phyloP scores from a whole-genome alignment of 2,888 invertebrate genomes.

The Gonocerus acuteangulatus region DNA sequence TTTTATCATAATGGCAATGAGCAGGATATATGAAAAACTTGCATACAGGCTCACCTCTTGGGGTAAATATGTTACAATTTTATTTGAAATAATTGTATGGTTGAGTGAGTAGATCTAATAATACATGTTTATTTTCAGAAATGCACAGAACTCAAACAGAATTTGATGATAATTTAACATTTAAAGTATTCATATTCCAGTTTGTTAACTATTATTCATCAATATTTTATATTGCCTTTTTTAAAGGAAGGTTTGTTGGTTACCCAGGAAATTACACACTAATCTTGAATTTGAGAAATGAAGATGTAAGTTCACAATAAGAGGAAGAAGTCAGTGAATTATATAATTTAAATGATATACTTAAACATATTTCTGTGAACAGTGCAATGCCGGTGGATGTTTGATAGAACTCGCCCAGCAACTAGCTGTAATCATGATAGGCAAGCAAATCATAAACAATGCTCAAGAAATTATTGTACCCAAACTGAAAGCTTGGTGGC shows the following conservation, averaged over 20 bases:
- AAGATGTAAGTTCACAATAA: slow-evolving; percentile 46
- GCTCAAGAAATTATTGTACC: slow-evolving; percentile 51
- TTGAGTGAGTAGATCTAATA: background rate
- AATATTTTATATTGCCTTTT: slow-evolving; percentile 55
- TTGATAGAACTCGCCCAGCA: slow-evolving; percentile 51
- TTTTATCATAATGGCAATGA: slow-evolving; percentile 50
- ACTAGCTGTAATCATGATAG: slow-evolving; percentile 53
- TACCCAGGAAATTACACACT: slow-evolving; percentile 49
- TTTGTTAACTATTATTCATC: slow-evolving; percentile 56
- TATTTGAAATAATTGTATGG: background rate
- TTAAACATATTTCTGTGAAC: slow-evolving; percentile 27
- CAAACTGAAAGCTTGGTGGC: slow-evolving; percentile 48
- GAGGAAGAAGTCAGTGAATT: background rate
- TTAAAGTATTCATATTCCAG: slow-evolving; percentile 55
- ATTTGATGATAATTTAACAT: slow-evolving; percentile 53
- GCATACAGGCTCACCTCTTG: slow-evolving; percentile 50
- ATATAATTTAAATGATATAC: background rate
- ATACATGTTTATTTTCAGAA: slow-evolving; percentile 38
- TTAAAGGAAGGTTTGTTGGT: slow-evolving; percentile 49
- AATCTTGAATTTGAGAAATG: slow-evolving; percentile 48
- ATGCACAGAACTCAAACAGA: slow-evolving; percentile 51
- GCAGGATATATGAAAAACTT: slow-evolving; percentile 49
- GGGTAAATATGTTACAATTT: too few species aligned
- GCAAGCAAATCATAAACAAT: slow-evolving; percentile 53
- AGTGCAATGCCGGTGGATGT: slow-evolving; percentile 53